phyloP scores from a whole-genome alignment of 2,797 vertebrate species.

The Meriones psammophilus region DNA sequence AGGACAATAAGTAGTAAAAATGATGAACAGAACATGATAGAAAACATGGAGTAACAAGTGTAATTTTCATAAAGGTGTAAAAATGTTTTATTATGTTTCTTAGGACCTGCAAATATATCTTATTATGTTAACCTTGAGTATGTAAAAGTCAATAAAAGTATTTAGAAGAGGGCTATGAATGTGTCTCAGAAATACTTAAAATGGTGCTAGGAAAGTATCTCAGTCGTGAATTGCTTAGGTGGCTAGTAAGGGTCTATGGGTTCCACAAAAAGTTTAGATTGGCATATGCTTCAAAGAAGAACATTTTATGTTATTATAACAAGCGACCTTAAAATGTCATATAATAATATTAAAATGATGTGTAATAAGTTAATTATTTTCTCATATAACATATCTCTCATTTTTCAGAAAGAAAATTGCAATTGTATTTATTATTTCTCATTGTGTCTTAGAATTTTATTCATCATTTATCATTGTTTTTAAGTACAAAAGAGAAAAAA shows the following conservation, averaged over 20 bases:
- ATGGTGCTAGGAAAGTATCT: background rate
- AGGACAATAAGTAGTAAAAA: background rate
- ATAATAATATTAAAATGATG: too few species aligned
- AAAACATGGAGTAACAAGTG: background rate
- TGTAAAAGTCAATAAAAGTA: background rate
- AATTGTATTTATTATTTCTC: background rate
- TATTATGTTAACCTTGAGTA: background rate
- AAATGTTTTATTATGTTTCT: background rate
- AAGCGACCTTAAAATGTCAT: background rate
- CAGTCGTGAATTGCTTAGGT: background rate
- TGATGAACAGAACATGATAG: background rate
- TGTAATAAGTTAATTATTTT: background rate
- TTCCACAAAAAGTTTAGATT: background rate
- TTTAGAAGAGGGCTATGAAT: background rate
- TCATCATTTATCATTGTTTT: background rate
- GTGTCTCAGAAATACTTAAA: background rate
- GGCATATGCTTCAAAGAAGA: background rate
- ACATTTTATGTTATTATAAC: background rate
- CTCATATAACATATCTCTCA: background rate
- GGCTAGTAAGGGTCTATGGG: background rate
- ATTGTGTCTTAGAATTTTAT: background rate
- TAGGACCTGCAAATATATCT: too few species aligned
- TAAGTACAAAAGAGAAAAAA: background rate
- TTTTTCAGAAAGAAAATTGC: background rate
- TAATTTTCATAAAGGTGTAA: background rate